A percentile compares a stretch with the other conserved stretches of the same genome.
phyloP scores from a whole-genome alignment of 2,797 vertebrate genomes.

The Coregonus ussuriensis region DNA sequence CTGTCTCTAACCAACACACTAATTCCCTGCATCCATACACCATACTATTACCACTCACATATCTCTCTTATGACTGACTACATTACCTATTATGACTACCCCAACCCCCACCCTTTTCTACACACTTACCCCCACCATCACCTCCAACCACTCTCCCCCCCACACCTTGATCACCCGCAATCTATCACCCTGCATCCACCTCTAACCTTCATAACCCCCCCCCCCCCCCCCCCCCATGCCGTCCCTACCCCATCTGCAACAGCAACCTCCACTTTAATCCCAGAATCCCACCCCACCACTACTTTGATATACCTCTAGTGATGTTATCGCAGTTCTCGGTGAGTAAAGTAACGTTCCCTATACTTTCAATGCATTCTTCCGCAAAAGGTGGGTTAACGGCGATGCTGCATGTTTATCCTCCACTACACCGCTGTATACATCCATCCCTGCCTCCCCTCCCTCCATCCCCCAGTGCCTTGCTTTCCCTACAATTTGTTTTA shows the following conservation, averaged over 20 bases:
- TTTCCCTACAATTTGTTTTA: not conserved
- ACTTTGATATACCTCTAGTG: not conserved
- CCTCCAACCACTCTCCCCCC: not conserved
- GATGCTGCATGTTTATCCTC: no score
- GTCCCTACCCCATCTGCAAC: not conserved
- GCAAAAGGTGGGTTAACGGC: no score
- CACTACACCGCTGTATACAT: no score
- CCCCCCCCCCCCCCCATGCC: not conserved
- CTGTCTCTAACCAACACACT: not conserved
- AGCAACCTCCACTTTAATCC: not conserved
- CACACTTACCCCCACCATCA: not conserved
- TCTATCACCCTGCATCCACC: not conserved
- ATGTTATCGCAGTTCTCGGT: not conserved
- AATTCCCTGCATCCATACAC: not conserved
- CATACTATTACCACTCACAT: not conserved
- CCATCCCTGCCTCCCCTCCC: not conserved
- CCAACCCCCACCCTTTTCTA: not conserved
- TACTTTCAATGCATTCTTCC: no score
- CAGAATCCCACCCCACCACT: not conserved
- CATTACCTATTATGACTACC: not conserved
- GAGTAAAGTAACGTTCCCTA: no score
- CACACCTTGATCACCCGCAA: not conserved
- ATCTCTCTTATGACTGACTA: not conserved
- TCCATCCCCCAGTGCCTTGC: not conserved
- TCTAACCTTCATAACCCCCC: not conserved